Evolutionary conservation across 2,888 invertebrate genomes (phyloP).

Genomic region (Calameuta pallipes): DNA sequence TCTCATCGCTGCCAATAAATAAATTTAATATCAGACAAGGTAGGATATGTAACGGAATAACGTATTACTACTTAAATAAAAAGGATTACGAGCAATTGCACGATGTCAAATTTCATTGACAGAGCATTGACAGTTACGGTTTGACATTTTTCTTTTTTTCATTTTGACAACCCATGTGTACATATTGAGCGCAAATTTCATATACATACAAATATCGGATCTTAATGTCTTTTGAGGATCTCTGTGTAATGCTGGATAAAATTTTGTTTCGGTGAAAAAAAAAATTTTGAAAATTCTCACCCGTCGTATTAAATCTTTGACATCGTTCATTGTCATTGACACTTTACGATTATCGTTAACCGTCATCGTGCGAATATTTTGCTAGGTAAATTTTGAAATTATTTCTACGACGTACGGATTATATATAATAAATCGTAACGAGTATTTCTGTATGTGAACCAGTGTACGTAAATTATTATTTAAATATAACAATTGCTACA

Average conservation of each 20-base stretch:
- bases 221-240: neutral
- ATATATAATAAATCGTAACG: neutral
- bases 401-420: neutral
- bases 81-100: neutral
- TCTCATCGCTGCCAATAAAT: neutral
- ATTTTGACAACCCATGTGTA: neutral
- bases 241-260: neutral
- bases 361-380: neutral
- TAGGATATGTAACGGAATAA: neutral
- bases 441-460: slow-evolving; percentile 37
- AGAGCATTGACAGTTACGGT: neutral
- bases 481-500: slow-evolving; percentile 15
- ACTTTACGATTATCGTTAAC: neutral
- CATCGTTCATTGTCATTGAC: neutral
- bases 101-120: neutral
- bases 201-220: neutral
- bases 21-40: neutral
- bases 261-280: neutral
- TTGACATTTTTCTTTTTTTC: neutral
- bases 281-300: neutral
- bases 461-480: slow-evolving; percentile 43
- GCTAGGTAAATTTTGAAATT: neutral
- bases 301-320: neutral
- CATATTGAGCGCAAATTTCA: neutral
- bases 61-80: neutral